Evolutionary conservation across 1,140 invertebrate species (phyloP).

Genomic region (Drosophila nannoptera): DNA sequence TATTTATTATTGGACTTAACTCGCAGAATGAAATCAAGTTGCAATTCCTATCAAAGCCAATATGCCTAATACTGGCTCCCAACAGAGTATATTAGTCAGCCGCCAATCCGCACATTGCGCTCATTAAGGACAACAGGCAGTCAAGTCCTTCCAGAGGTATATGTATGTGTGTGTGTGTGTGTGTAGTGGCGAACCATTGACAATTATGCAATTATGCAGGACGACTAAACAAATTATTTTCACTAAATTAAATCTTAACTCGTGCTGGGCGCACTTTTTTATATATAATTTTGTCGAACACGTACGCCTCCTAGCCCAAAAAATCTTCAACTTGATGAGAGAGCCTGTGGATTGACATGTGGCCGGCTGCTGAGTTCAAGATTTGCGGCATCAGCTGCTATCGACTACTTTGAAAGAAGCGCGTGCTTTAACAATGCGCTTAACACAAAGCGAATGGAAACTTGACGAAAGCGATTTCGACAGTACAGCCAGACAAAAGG

Average conservation of each 20-base stretch:
- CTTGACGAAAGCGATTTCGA: conserved; percentile 6
- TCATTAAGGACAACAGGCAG: conserved; percentile 48
- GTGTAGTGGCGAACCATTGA: conserved; percentile 51
- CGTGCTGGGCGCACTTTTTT: conserved; percentile 73
- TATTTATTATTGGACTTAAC: background rate
- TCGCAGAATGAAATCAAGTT: background rate
- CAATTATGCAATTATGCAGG: conserved; percentile 74
- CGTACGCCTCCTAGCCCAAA: conserved; percentile 54
- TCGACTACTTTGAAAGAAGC: conserved; percentile 9
- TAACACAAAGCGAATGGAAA: background rate
- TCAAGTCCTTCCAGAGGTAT: conserved; percentile 15
- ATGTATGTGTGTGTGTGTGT: background rate
- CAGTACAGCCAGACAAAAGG: conserved; percentile 31
- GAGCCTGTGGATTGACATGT: conserved; percentile 62
- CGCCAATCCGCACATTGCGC: conserved; percentile 31
- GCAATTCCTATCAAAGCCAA: background rate
- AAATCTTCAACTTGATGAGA: conserved; percentile 18
- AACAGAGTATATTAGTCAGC: background rate
- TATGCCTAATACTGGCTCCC: background rate
- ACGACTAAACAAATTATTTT: conserved; percentile 77
- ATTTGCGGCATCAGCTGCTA: conserved; percentile 45
- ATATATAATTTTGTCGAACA: conserved; percentile 33
- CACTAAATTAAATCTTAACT: conserved; percentile 78
- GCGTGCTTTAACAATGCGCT: conserved; percentile 23
- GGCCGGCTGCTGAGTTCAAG: conserved; percentile 37